Conservation (phyloP, 2,113 vertebrate genomes). For the Hylia prasina region DNA sequence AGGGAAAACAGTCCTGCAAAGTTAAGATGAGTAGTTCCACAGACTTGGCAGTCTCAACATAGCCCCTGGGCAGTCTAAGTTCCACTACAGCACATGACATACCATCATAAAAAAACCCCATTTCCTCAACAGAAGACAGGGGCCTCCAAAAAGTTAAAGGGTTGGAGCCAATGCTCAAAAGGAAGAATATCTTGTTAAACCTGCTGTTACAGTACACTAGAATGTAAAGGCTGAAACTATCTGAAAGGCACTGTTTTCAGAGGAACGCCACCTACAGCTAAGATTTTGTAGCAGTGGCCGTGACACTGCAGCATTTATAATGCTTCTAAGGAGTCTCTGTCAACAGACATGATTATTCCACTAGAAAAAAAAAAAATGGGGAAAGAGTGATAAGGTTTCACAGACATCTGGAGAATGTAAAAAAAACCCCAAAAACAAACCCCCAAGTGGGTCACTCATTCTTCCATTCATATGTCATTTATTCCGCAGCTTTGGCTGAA, state of each 20-base stretch:
- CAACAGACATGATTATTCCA: background rate
- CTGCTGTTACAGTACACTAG: background rate
- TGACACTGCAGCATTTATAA: background rate
- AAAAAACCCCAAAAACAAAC: background rate
- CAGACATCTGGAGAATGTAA: background rate
- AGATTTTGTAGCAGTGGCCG: background rate
- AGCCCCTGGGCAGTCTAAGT: background rate
- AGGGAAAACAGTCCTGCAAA: background rate
- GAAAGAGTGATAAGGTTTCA: background rate
- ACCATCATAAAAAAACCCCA: background rate
- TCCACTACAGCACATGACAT: background rate
- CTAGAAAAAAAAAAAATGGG: background rate
- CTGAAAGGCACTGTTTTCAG: background rate
- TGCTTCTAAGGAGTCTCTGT: background rate
- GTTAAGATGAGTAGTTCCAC: background rate
- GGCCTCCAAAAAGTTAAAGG: background rate
- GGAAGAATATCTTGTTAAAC: background rate
- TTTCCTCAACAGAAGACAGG: background rate
- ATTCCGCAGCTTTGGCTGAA: background rate
- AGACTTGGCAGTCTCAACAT: background rate
- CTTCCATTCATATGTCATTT: background rate
- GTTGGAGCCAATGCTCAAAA: background rate
- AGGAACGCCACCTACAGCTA: background rate
- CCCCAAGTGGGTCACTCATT: accelerated
- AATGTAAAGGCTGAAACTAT: background rate